These are phyloP conservation scores for Nemoura dubitans DNA, from an alignment of 2,888 invertebrate genomes.

Conservation along the genomic window DNA sequence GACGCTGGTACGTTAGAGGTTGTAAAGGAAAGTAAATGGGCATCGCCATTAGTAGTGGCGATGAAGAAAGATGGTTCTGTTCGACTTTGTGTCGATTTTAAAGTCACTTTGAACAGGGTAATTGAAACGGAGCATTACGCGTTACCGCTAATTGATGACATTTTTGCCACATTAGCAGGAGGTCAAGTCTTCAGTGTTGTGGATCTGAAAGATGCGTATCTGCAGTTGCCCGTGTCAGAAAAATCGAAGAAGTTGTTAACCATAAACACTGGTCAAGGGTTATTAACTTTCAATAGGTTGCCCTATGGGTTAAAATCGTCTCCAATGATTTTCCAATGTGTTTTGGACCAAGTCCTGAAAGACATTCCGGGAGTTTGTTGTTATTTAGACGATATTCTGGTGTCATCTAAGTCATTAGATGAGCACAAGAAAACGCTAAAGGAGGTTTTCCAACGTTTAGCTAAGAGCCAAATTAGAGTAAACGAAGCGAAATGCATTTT, in stretches of 20 bases:
- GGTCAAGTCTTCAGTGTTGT: slow-evolving; percentile 50
- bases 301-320: slow-evolving; percentile 54
- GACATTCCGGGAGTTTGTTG: slow-evolving; percentile 44
- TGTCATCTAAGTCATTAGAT: slow-evolving; percentile 19
- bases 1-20: neutral
- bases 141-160: slow-evolving; percentile 51
- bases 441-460: neutral
- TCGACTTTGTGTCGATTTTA: slow-evolving; percentile 51
- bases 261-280: no score
- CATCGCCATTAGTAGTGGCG: slow-evolving; percentile 53
- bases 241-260: no score
- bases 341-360: slow-evolving; percentile 48
- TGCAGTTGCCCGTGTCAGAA: no score
- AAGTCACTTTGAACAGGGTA: slow-evolving; percentile 53
- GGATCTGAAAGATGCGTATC: no score
- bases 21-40: slow-evolving; percentile 1
- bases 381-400: slow-evolving; percentile 34
- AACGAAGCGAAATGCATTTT: no score
- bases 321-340: slow-evolving; percentile 53
- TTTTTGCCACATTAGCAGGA: slow-evolving; percentile 50
- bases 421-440: neutral
- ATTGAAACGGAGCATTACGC: no score
- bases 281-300: slow-evolving; percentile 52
- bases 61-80: slow-evolving; percentile 52
- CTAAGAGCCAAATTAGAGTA: neutral